phyloP scores from a whole-genome alignment of 2,113 vertebrate genomes.

The Triplophysa rosa region DNA sequence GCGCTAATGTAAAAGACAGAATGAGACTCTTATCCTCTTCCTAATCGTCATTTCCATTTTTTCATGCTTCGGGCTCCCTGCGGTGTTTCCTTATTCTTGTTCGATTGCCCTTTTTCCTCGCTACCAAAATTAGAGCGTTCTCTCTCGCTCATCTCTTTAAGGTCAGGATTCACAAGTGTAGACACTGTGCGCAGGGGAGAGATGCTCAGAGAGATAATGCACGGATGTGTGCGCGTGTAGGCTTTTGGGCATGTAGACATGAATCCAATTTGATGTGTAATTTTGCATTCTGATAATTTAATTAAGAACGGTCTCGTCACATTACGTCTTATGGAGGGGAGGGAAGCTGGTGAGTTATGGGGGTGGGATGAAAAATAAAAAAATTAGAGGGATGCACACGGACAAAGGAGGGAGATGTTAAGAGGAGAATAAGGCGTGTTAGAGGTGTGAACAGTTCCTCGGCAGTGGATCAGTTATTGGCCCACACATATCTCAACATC shows the following conservation, averaged over 20 bases:
- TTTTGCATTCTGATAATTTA: slow-evolving; percentile 51
- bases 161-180: slow-evolving; percentile 40
- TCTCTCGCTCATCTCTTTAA: slow-evolving; percentile 30
- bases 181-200: slow-evolving; percentile 31
- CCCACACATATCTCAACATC: neutral
- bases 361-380: neutral
- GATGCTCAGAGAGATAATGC: slow-evolving; percentile 34
- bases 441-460: slow-evolving; percentile 1
- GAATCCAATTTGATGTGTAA: slow-evolving; percentile 53
- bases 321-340: slow-evolving; percentile 35
- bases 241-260: slow-evolving; percentile 49
- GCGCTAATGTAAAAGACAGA: slow-evolving; percentile 19
- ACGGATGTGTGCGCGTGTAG: slow-evolving; percentile 16
- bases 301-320: slow-evolving; percentile 42
- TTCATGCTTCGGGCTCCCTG: slow-evolving; percentile 29
- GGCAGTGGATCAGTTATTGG: slow-evolving; percentile 29
- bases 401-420: neutral
- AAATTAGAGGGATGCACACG: neutral
- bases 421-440: slow-evolving; percentile 1
- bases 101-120: slow-evolving; percentile 35
- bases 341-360: neutral
- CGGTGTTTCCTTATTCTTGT: slow-evolving; percentile 32
- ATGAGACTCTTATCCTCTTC: slow-evolving; percentile 35
- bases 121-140: slow-evolving; percentile 43
- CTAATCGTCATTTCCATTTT: slow-evolving; percentile 42